These are phyloP conservation scores for Procavia capensis DNA, from an alignment of 2,113 vertebrate species.

Conservation along the genomic window DNA sequence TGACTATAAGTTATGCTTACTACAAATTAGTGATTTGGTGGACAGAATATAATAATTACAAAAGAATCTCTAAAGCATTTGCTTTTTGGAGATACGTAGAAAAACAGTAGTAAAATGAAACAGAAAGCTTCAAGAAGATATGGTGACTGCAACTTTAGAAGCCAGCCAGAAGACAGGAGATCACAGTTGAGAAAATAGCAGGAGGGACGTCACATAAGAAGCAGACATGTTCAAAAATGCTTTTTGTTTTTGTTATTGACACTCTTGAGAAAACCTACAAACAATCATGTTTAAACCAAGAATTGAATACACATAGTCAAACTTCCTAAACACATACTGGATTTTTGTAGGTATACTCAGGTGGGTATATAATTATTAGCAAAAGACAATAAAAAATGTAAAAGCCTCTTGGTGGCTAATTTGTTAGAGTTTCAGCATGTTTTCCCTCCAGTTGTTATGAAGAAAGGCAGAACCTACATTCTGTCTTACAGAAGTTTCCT, in stretches of 20 bases:
- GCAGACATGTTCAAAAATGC: neutral
- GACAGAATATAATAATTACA: neutral
- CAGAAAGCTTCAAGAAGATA: neutral
- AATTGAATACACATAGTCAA: neutral
- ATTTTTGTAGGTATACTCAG: neutral
- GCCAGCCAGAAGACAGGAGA: neutral
- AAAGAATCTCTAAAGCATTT: neutral
- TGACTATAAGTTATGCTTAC: neutral
- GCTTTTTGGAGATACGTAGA: neutral
- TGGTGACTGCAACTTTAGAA: neutral
- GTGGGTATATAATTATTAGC: accelerated
- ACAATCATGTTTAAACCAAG: neutral
- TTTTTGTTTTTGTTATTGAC: neutral
- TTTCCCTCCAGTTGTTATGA: neutral
- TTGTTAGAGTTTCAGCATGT: neutral
- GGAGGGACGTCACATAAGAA: neutral
- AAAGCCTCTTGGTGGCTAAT: neutral
- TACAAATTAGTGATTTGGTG: too few relatives aligned
- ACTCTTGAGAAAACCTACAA: neutral
- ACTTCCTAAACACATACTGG: neutral
- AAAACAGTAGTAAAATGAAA: neutral
- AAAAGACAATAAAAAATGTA: neutral
- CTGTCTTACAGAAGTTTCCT: neutral
- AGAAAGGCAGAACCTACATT: neutral
- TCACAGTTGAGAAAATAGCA: neutral